Conservation (phyloP, 1,140 invertebrate species). For the Panagrolaimus sp. region DNA sequence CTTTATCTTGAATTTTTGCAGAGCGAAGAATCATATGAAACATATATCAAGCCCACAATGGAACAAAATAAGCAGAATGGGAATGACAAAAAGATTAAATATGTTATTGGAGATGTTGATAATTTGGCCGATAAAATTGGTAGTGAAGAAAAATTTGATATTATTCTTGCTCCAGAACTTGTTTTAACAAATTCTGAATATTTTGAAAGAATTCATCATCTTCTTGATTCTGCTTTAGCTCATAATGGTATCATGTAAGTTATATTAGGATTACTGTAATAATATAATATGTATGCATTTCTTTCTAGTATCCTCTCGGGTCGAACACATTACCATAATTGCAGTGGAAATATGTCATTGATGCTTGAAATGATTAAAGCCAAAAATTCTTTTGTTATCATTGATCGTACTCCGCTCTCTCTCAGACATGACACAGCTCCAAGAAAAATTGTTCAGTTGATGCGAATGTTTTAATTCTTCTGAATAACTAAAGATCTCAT, state of each 20-base stretch:
- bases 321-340: constrained; percentile 39
- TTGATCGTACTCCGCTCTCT: constrained; percentile 44
- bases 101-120: constrained; percentile 39
- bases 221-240: constrained; percentile 43
- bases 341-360: constrained; percentile 33
- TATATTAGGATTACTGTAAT: background rate
- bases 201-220: constrained; percentile 43
- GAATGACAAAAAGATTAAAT: constrained; percentile 45
- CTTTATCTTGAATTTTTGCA: too few relatives aligned
- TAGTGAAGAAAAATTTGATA: constrained; percentile 41
- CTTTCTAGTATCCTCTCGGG: constrained; percentile 50
- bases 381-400: constrained; percentile 40
- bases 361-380: constrained; percentile 51
- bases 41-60: constrained; percentile 46
- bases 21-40: constrained; percentile 33
- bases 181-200: constrained; percentile 39
- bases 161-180: constrained; percentile 51
- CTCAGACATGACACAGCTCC: constrained; percentile 34
- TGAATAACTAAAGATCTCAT: too few relatives aligned
- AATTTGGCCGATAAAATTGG: constrained; percentile 22
- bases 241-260: constrained; percentile 51
- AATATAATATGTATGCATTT: background rate
- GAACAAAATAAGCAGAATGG: constrained; percentile 53
- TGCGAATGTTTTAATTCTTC: constrained; percentile 22
- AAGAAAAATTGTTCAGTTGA: constrained; percentile 52